Conservation (phyloP, 2,113 vertebrate species). For the Manacus vitellinus region DNA sequence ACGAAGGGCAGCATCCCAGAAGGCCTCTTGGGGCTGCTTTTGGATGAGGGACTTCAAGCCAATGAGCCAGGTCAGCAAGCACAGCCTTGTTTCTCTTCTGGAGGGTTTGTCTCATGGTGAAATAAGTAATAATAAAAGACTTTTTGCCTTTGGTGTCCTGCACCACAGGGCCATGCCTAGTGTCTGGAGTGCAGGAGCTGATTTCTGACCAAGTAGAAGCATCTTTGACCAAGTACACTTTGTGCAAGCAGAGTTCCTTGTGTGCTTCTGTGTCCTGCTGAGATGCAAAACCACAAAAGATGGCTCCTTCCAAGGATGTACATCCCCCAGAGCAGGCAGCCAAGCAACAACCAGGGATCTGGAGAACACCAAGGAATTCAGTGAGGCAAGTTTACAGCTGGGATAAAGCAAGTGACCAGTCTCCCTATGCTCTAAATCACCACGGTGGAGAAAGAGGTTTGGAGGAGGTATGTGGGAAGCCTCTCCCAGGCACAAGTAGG, state of each 20-base stretch:
- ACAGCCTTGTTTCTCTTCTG: neutral
- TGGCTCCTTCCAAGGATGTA: neutral
- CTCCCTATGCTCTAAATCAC: rapidly evolving
- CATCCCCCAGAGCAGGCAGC: neutral
- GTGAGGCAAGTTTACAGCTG: neutral
- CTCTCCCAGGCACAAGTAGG: neutral
- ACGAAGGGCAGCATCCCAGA: neutral
- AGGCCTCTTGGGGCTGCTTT: neutral
- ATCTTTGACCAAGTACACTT: neutral
- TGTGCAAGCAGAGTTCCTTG: neutral
- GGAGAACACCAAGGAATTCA: neutral
- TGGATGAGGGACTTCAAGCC: neutral
- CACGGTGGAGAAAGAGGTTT: neutral
- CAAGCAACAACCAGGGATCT: neutral
- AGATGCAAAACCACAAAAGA: neutral
- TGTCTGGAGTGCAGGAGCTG: neutral
- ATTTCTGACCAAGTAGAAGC: neutral
- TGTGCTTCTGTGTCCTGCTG: neutral
- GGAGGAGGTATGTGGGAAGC: neutral
- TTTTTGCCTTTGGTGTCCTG: neutral
- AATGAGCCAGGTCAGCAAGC: neutral
- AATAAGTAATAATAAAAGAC: neutral
- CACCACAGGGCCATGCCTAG: neutral
- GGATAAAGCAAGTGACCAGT: neutral
- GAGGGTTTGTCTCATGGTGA: neutral